Base-by-base conservation (phyloP, 2,888 invertebrate species). In the Lasioglossum morio region DNA sequence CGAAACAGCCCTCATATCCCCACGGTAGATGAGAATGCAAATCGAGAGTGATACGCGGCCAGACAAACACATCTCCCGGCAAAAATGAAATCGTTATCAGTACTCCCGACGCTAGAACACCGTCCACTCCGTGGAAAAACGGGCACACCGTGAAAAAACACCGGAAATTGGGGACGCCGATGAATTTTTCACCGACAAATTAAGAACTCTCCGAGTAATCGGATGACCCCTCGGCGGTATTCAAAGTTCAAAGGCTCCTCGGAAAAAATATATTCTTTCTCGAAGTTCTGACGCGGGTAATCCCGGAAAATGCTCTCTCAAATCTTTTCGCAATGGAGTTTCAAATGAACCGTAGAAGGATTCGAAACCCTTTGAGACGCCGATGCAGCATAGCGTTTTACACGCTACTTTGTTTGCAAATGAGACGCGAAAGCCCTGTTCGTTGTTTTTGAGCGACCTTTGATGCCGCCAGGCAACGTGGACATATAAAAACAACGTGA, bases 1-100 rank as follows among this genome's bases (percentile, higher is more conserved):
- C 75, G 75, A 69, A 53, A 69, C 53, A 53, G 43, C 46, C 16
- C 16, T 46, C 46, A 46, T 16, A 46, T 16, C 69, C 16, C 43
- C 53, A 53, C 76, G 40, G 27, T n/a, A 66, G 69, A 80, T 80
- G 69, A 57, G 69, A 76, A 76, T 80, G 80, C 77, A 57, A 80
- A 53, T 53, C n/a, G 40, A 14, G 30, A 19, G 66, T 37, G 63
- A 40, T 66, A 66, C 63, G 30, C 7, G 63, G 40, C 8, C 72
- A 37, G 48, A n/a, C 57, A 27, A 60, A 40, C 74, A 16, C 57
- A 57, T 40, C 74, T 37, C 74, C 27, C 14, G 74, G 53, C 53
- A 53, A 57, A 66, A 37, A 23, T 37, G 34, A 74, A 53, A 48
- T 23, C 34, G 23, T 37, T 57, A 74, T 74, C 74, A 53, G 37